These are phyloP conservation scores for Fragum fragum DNA, from an alignment of 2,888 invertebrate species.

Conservation along the genomic window DNA sequence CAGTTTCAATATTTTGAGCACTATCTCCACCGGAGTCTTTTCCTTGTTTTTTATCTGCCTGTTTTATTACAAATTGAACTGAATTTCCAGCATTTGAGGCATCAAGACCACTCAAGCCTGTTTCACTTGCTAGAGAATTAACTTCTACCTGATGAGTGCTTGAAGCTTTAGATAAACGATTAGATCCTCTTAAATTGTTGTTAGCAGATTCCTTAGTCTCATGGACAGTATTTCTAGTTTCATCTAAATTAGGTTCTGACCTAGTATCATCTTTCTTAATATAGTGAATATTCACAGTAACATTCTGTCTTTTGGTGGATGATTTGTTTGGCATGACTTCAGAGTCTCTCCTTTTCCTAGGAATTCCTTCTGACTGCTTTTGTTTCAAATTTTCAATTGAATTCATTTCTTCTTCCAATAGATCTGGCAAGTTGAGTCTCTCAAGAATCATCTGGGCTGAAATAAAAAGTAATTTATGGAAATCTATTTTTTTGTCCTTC, in stretches of 20 bases:
- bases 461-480: too few relatives aligned
- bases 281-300: slow-evolving; percentile 14
- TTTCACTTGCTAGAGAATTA: background rate
- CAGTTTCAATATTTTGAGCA: background rate
- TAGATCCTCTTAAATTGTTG: background rate
- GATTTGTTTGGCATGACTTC: background rate
- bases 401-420: slow-evolving; percentile 74
- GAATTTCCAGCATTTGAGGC: background rate
- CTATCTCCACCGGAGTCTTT: too few relatives aligned
- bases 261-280: slow-evolving; percentile 8
- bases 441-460: slow-evolving; percentile 81
- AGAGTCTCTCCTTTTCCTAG: background rate
- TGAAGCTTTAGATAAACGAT: background rate
- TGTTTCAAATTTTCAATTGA: slow-evolving; percentile 44
- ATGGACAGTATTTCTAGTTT: background rate
- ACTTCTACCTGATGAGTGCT: background rate
- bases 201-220: background rate
- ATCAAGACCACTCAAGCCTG: background rate
- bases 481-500: too few relatives aligned
- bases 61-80: background rate
- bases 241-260: background rate
- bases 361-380: slow-evolving; percentile 7
- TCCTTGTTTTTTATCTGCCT: background rate
- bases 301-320: slow-evolving; percentile 18
- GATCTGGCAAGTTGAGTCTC: slow-evolving; percentile 77